phyloP scores from a whole-genome alignment of 2,888 invertebrate genomes.

The Stenoptilia bipunctidactyla region DNA sequence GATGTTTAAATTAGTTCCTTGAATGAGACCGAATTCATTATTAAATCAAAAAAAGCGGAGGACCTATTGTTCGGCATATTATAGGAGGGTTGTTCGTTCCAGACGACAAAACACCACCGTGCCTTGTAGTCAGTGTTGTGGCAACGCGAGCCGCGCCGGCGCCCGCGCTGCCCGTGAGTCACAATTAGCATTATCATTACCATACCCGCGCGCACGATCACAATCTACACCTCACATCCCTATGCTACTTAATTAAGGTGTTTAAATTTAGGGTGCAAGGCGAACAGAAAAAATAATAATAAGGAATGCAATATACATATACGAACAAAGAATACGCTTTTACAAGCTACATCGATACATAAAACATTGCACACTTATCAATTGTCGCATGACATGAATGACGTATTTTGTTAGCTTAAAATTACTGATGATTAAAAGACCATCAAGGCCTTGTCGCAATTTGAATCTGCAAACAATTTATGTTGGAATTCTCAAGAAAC shows the following conservation, averaged over 20 bases:
- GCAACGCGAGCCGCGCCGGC: slow-evolving; percentile 21
- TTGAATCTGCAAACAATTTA: slow-evolving; percentile 63
- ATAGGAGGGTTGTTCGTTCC: slow-evolving; percentile 28
- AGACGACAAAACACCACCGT: slow-evolving; percentile 23
- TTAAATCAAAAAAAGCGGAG: too few relatives aligned
- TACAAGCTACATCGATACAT: too few relatives aligned
- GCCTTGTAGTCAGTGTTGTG: slow-evolving; percentile 6
- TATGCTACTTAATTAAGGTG: slow-evolving; percentile 45
- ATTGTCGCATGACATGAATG: too few relatives aligned
- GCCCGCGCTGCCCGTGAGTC: slow-evolving; percentile 40
- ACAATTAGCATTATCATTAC: slow-evolving; percentile 42
- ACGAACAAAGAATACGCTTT: too few relatives aligned
- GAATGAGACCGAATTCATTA: too few relatives aligned
- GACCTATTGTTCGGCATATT: background rate
- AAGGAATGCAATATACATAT: too few relatives aligned
- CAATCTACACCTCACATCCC: slow-evolving; percentile 37
- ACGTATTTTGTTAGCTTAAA: too few relatives aligned
- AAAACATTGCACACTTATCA: too few relatives aligned
- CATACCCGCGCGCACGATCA: slow-evolving; percentile 35
- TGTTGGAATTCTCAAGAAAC: slow-evolving; percentile 63
- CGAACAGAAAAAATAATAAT: too few relatives aligned
- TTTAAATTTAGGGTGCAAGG: slow-evolving; percentile 40
- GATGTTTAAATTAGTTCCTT: too few relatives aligned
- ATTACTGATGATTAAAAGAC: too few relatives aligned
- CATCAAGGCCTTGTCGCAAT: slow-evolving; percentile 19